Base-by-base conservation (phyloP, 2,797 vertebrate genomes). In the Helarctos malayanus region DNA sequence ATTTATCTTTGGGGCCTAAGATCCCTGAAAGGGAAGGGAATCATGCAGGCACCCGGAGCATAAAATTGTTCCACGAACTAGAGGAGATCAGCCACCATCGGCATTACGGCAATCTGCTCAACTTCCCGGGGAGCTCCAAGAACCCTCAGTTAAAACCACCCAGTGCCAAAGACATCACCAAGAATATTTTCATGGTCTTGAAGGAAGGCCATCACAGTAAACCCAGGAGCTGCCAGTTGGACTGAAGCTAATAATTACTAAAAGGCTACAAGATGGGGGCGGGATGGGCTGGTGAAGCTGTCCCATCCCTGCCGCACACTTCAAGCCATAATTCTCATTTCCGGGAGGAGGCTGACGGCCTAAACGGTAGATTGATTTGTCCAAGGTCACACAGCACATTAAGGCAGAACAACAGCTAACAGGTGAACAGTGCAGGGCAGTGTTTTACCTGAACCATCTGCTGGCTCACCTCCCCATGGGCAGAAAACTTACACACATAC, bases 171-270 rank as follows among this genome's bases (percentile, higher is more conserved):
- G 56, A 38, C 0, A 1, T n/a, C 4, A 0, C 61, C 29, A 56
- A 23, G 16, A 32, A 23, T 8, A 18, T 13, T 15, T 18, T 14
- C 10, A 0, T 1, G 23, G 4, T 45, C 61, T 14, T 7, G 10
- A 61, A 29, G 61, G 49, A 82, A 79, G 79, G 4, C 8, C 32
- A 4, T 14, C 16, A 4, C 14, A 2, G 16, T 0, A 9, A 47
- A 10, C 1, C 1, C 4, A 32, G 45, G 4, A 0, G 15, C 13
- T 1, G 14, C n/a, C 9, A 3, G 0, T 0, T 5, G 14, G 3
- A 38, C 13, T 16, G 45, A 45, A 35, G 32, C 29, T 16, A 8
- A 4, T 14, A 10, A 8, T 1, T 1, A 25, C 49, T 5, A 14
- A 65, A 65, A 32, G n/a, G 2, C 18, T 18, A 21, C 14, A 69